phyloP scores from a whole-genome alignment of 1,140 invertebrate species.

The Bombus confusus region DNA sequence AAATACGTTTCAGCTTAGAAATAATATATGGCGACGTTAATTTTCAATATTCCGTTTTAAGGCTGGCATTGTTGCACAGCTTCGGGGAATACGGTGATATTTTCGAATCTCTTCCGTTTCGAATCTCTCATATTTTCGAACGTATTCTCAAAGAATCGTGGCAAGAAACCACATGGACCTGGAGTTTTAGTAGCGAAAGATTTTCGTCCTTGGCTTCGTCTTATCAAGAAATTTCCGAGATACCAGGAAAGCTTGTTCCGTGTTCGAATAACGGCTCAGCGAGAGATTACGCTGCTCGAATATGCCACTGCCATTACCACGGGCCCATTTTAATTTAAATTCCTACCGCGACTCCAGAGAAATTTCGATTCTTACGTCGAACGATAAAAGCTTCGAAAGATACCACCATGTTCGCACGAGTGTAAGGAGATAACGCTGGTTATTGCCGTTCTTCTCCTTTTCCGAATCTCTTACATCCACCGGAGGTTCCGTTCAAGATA shows the following conservation, averaged over 20 bases:
- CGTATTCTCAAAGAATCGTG: too few relatives aligned
- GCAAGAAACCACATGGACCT: too few relatives aligned
- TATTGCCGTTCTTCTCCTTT: background rate
- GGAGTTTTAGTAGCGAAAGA: background rate
- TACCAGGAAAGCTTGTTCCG: background rate
- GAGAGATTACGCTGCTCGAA: conserved; percentile 24
- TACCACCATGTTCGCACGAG: conserved; percentile 35
- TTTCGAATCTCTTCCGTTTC: too few relatives aligned
- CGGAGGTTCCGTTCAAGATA: too few relatives aligned
- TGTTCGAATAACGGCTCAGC: conserved; percentile 15
- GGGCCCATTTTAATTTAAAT: conserved; percentile 46
- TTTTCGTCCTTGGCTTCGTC: background rate
- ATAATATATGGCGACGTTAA: too few relatives aligned
- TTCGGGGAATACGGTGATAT: too few relatives aligned
- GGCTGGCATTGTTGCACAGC: too few relatives aligned
- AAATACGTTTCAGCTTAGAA: background rate
- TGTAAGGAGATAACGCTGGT: conserved; percentile 46
- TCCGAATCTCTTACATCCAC: background rate
- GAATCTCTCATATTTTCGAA: too few relatives aligned
- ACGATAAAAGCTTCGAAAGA: conserved; percentile 36
- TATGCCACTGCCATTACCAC: conserved; percentile 20
- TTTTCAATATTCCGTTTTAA: too few relatives aligned
- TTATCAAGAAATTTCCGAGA: background rate
- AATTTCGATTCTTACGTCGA: conserved; percentile 44
- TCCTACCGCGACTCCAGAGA: background rate